Evolutionary conservation across 2,113 vertebrate genomes (phyloP), one percentile per base, ranked within the genome.

Genomic region (Trogon surrucura): DNA sequence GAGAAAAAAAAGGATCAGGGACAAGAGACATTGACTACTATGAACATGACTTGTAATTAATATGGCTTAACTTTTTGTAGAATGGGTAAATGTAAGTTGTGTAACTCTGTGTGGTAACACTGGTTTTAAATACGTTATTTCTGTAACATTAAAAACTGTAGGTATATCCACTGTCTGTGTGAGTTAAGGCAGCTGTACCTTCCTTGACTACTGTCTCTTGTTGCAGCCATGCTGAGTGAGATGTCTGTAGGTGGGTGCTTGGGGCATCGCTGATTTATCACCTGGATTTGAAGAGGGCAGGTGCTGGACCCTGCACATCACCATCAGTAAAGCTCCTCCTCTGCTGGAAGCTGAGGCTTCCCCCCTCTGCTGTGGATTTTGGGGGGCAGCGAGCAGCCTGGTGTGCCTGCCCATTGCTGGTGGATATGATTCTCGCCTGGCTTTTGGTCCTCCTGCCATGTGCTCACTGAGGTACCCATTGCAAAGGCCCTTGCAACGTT

Each of bases 381-480:
- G 5, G 64, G 74, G 81, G 50, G 26, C 1, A 4, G 65, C 1
- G 26, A 84, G 56, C 26, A 48, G 34, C 14, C n/a, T 27, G 29
- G 21, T 3, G 11, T 53, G 61, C 21, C 70, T 70, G 61, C 38
- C 50, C 8, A 1, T 19, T 26, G 54, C 53, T 79, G 61, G 32
- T 15, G 29, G 53, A 61, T 3, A 2, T 16, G 26, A 5, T 80
- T 72, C 45, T 64, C 6, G 3, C 22, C 58, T 72, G 65, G 82
- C 36, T 71, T 13, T 73, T 50, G 38, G 25, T 62, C 10, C 26
- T 65, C 12, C 51, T 74, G 85, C 48, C 0, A 0, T 26, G 38
- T 1, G 3, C 41, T 87, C 1, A 0, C 48, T n/a, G 44, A 50
- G 19, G 4, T 32, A n/a, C 54, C 67, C 25, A 5, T 26, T 6